Evolutionary conservation across 1,140 invertebrate genomes (phyloP).

Genomic region (Apis dorsata): DNA sequence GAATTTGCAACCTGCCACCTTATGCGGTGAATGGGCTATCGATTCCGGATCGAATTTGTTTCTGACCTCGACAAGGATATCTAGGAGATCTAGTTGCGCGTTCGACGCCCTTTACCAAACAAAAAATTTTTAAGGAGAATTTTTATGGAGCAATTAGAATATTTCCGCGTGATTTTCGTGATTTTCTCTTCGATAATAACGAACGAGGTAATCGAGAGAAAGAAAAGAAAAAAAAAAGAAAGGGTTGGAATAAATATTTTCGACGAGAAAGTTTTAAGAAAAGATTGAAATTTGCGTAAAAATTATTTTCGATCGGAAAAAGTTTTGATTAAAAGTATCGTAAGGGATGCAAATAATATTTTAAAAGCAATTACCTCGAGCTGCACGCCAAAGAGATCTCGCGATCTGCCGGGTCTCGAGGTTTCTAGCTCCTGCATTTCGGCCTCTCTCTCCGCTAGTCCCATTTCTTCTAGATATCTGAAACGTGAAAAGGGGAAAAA

Average conservation of each 20-base stretch:
- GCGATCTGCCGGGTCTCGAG: slow-evolving; percentile 77
- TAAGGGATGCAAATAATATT: neutral
- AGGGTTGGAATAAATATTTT: too few relatives aligned
- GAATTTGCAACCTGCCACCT: slow-evolving; percentile 33
- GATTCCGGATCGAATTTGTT: slow-evolving; percentile 45
- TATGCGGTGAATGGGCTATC: slow-evolving; percentile 53
- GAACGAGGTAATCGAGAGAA: too few relatives aligned
- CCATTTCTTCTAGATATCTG: slow-evolving; percentile 70
- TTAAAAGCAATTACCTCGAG: slow-evolving; percentile 80
- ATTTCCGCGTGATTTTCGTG: too few relatives aligned
- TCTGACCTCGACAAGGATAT: slow-evolving; percentile 46
- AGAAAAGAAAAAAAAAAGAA: too few relatives aligned
- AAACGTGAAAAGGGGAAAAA: slow-evolving; percentile 9
- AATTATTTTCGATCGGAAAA: too few relatives aligned
- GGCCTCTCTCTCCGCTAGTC: slow-evolving; percentile 74
- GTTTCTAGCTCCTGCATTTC: slow-evolving; percentile 74
- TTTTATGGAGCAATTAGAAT: too few relatives aligned
- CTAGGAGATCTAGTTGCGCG: neutral
- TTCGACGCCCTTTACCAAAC: neutral
- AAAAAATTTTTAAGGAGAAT: neutral
- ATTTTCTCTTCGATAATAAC: too few relatives aligned
- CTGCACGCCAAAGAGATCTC: slow-evolving; percentile 84
- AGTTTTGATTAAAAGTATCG: too few relatives aligned
- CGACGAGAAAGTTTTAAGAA: too few relatives aligned
- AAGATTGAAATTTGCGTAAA: too few relatives aligned